Base-by-base conservation (phyloP, 2,797 vertebrate species). In the Lithobates sylvaticus region DNA sequence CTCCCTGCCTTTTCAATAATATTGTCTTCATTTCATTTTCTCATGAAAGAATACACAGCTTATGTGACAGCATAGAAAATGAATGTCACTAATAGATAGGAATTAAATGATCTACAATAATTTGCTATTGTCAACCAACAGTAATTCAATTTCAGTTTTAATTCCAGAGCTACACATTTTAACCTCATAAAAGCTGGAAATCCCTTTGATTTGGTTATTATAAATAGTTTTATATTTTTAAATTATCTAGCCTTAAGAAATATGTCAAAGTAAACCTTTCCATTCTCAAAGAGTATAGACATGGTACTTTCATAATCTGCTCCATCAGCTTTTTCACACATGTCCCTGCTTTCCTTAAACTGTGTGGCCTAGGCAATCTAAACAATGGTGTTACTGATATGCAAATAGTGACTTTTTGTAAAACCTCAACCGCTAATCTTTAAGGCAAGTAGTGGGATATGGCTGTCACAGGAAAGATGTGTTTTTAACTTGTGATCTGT, bases 61-160 rank as follows among this genome's bases (percentile, higher is more conserved):
- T 64, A 76, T 69, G 21, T 76, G 82, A 84, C 82, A 84, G 82
- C 64, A 84, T 69, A 84, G 42, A 76, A 84, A 76, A 84, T 84
- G 76, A 84, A 73, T 84, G 73, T 76, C 82, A 84, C 82, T 84
- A 76, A 84, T 84, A 68, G 82, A 84, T 84, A 76, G 74, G 82
- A 84, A 84, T 84, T 76, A 76, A 84, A 84, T 84, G 73, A 84
- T 84, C 82, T 84, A 69, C 73, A 84, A 69, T 84, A 84, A 84
- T 84, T 76, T 84, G 82, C 82, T 84, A 74, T 84, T 84, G 82
- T 84, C 82, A 84, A 84, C 73, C 73, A 47, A 76, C 73, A 36
- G 73, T 76, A 84, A 76, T 76, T 84, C 42, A 68, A 76, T 84
- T 84, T 84, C 21, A 76, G 2, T 69, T 84, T 67, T 76, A 84